Conservation (phyloP, 2,113 vertebrate genomes). For the Dryoscopus gambensis region DNA sequence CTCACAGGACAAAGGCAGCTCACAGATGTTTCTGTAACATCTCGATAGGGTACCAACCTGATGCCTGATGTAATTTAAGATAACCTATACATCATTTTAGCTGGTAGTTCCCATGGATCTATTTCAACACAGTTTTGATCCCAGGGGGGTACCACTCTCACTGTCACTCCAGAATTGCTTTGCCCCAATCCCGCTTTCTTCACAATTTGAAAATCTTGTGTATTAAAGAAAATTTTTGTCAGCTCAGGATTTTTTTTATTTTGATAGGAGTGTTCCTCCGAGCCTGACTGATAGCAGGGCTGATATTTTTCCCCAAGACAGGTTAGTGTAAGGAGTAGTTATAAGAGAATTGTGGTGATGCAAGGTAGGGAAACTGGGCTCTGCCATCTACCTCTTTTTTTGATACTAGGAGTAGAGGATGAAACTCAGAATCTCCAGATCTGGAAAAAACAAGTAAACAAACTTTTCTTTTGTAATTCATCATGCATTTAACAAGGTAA, state of each 20-base stretch:
- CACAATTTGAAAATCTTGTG: not conserved
- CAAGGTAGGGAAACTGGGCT: not conserved
- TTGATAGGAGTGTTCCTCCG: not conserved
- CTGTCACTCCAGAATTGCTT: not conserved
- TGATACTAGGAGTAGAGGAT: not conserved
- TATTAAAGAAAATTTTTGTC: not conserved
- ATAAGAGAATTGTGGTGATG: not conserved
- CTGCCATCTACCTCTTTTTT: not conserved
- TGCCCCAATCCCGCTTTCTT: accelerated
- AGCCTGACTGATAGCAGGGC: not conserved
- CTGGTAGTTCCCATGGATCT: not conserved
- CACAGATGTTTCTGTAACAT: not conserved
- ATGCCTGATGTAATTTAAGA: not conserved
- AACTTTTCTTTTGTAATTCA: not conserved
- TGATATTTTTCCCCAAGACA: not conserved
- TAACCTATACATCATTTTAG: not conserved
- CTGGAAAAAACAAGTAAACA: not conserved
- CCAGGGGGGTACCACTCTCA: not conserved
- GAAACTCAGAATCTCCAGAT: not conserved
- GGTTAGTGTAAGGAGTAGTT: not conserved
- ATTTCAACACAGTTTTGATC: not conserved
- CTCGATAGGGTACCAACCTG: not conserved
- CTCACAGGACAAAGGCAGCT: not conserved
- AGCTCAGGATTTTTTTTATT: not conserved
- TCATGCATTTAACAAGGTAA: not conserved